Evolutionary conservation across 2,888 invertebrate species (phyloP).

Genomic region (Seira ritae): DNA sequence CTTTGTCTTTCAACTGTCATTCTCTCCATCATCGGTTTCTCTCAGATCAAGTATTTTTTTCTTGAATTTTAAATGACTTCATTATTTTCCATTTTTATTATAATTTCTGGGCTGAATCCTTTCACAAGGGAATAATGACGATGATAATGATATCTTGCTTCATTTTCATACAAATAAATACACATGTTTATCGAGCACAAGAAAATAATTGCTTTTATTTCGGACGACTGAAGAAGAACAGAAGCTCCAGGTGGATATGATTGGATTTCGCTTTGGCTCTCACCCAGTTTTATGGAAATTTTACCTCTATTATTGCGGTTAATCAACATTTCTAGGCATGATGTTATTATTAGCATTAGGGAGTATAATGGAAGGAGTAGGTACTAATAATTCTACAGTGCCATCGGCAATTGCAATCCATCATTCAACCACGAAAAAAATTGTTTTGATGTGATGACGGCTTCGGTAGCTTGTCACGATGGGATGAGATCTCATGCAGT

Average conservation of each 20-base stretch:
- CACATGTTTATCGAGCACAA: too few relatives aligned
- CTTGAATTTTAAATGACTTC: constrained; percentile 56
- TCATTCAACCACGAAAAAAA: constrained; percentile 11
- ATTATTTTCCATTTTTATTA: constrained; percentile 27
- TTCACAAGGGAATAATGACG: too few relatives aligned
- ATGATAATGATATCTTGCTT: too few relatives aligned
- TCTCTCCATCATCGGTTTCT: constrained; percentile 23
- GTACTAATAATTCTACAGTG: constrained; percentile 47
- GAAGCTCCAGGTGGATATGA: constrained; percentile 45
- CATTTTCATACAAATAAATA: too few relatives aligned
- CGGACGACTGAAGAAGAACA: too few relatives aligned
- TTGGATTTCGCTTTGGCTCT: constrained; percentile 32
- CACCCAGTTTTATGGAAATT: neutral
- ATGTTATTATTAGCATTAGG: constrained; percentile 42
- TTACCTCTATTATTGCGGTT: too few relatives aligned
- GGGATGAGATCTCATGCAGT: too few relatives aligned
- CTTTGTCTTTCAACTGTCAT: constrained; percentile 8
- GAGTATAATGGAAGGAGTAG: constrained; percentile 31
- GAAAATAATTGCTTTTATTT: too few relatives aligned
- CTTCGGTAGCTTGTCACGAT: constrained; percentile 20
- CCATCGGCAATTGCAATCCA: constrained; percentile 35
- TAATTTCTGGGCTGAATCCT: too few relatives aligned
- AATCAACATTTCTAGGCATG: too few relatives aligned
- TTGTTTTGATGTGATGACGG: constrained; percentile 37
- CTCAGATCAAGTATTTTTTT: constrained; percentile 36